These are phyloP conservation scores for Tethea ocularis DNA, from an alignment of 2,888 invertebrate species.

Conservation along the genomic window DNA sequence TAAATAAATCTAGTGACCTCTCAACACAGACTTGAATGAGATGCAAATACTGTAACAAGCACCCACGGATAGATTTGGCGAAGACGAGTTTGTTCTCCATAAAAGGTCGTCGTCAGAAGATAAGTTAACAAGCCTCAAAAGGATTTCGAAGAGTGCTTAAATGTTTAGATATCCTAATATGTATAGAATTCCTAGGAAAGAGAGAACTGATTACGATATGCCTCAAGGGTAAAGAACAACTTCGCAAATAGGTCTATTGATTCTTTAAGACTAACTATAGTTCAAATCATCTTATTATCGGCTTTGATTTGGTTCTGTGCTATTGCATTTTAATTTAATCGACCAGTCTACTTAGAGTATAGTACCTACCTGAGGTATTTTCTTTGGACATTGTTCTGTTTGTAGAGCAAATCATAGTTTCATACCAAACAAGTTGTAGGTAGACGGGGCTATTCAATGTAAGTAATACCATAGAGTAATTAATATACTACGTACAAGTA, in stretches of 20 bases:
- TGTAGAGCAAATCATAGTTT: too few relatives aligned
- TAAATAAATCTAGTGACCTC: not conserved
- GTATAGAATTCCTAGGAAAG: constrained; percentile 16
- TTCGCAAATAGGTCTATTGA: not conserved
- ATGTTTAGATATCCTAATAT: constrained; percentile 39
- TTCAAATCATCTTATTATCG: too few relatives aligned
- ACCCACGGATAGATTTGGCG: not conserved
- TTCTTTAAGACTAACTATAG: too few relatives aligned
- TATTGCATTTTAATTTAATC: not conserved
- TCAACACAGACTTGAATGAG: constrained; percentile 3
- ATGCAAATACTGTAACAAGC: not conserved
- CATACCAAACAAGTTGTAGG: too few relatives aligned
- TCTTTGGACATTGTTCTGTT: too few relatives aligned
- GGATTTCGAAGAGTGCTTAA: constrained; percentile 23
- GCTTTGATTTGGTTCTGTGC: too few relatives aligned
- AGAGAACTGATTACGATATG: constrained; percentile 16
- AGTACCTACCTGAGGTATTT: too few relatives aligned
- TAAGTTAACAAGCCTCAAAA: constrained; percentile 24
- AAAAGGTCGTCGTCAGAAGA: constrained; percentile 2
- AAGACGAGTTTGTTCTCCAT: not conserved
- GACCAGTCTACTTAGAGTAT: too few relatives aligned
- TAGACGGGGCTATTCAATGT: too few relatives aligned
- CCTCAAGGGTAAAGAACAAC: not conserved
- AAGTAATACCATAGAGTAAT: too few relatives aligned
- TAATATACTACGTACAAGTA: too few relatives aligned